Conservation (phyloP, 1,140 invertebrate species). For the Drosophila sulfurigaster region DNA sequence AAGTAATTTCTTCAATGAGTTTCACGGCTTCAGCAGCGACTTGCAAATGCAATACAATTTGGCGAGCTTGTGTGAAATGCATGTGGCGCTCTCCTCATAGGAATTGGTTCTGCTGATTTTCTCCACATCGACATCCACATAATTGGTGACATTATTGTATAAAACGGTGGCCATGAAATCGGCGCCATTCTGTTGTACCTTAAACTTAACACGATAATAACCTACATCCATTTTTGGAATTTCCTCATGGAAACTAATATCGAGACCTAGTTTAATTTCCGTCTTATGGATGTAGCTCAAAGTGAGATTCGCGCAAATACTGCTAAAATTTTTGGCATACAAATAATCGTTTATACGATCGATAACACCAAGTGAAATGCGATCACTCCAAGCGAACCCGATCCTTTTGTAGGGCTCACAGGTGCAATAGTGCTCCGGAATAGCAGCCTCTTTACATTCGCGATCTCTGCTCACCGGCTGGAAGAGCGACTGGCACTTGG, state of each 20-base stretch:
- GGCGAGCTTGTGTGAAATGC: conserved; percentile 85
- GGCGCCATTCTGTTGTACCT: conserved; percentile 80
- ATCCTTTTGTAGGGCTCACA: conserved; percentile 87
- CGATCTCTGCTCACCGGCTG: conserved; percentile 87
- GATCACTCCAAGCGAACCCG: conserved; percentile 54
- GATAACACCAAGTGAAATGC: conserved; percentile 71
- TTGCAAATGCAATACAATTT: conserved; percentile 86
- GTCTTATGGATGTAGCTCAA: conserved; percentile 58
- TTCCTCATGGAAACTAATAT: conserved; percentile 28
- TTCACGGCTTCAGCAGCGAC: conserved; percentile 17
- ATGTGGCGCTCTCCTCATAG: conserved; percentile 86
- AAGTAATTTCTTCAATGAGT: not conserved
- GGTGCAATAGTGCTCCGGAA: conserved; percentile 92
- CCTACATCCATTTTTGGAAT: conserved; percentile 21
- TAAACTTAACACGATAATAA: conserved; percentile 61
- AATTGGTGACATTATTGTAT: conserved; percentile 69
- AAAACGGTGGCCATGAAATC: conserved; percentile 87
- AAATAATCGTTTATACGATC: conserved; percentile 84
- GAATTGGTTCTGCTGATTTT: conserved; percentile 88
- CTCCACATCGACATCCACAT: conserved; percentile 59
- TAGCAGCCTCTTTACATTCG: conserved; percentile 89
- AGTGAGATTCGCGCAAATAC: conserved; percentile 44
- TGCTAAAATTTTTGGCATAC: conserved; percentile 49
- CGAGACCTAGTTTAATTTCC: conserved; percentile 43
- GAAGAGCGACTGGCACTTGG: conserved; percentile 89